Evolutionary conservation across 2,797 vertebrate genomes (phyloP), one percentile per base, ranked within the genome.

Genomic region (Pangasius krempfi): DNA sequence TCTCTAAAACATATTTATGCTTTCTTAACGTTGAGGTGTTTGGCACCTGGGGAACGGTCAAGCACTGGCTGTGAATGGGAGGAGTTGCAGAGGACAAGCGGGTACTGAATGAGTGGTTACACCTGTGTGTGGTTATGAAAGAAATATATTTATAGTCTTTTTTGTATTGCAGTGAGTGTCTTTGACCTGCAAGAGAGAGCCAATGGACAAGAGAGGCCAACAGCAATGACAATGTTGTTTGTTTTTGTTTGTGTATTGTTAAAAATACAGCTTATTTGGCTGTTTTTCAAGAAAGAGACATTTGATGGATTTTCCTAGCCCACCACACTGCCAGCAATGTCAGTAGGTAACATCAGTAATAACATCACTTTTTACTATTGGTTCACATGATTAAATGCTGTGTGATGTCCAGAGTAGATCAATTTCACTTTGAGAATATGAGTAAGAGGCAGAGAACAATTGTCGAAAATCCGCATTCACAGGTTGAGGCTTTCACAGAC

Each of bases 381-480:
- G 27, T 25, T n/a, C 58, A n/a, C 25, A 27, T 82, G 37, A 70
- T 37, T 85, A 37, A 70, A 72, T 72, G 83, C 66, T 14, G 66
- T 85, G 20, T 54, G 83, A 86, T 73, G 8, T 56, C 25, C 68
- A 79, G 25, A 52, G 60, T 1, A 27, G 66, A 44, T 82, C 40
- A 73, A 81, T 68, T 72, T 81, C 54, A n/a, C 52, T 75, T 85
- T 37, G 75, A 56, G 58, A 47, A 60, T n/a, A 76, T 30, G 7
- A 50, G 18, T 44, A 33, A 64, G 58, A 78, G 27, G 18, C 10
- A 64, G 37, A 60, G 33, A 66, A 79, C 68, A 73, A 84, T 58
- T 75, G 68, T 52, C 64, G 40, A 13, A 86, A 86, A 76, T 76
- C 16, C 4, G 1, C 47, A 54, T 70, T 62, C 64, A 50, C 86